Conservation (phyloP, 2,797 vertebrate genomes). For the Myiotriccus ornatus region DNA sequence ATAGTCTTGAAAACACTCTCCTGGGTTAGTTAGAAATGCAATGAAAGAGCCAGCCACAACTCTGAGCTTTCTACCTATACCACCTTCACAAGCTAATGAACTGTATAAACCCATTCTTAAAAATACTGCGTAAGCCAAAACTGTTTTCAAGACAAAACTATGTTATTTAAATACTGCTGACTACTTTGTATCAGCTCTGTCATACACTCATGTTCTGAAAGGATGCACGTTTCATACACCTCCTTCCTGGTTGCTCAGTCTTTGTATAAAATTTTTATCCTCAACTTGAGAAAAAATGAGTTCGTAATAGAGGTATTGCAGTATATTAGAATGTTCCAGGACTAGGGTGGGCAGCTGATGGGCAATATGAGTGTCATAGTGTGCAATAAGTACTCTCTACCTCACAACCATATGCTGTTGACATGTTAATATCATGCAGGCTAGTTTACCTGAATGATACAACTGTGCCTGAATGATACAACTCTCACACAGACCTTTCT, state of each 20-base stretch:
- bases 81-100: not conserved
- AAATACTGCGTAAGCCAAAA: not conserved
- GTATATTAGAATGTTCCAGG: not conserved
- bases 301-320: not conserved
- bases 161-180: not conserved
- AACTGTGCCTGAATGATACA: not conserved
- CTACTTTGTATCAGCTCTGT: not conserved
- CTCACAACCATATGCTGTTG: not conserved
- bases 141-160: not conserved
- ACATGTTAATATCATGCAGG: not conserved
- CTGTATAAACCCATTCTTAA: not conserved
- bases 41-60: not conserved
- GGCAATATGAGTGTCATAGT: not conserved
- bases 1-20: not conserved
- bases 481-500: not conserved
- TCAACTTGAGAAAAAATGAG: not conserved
- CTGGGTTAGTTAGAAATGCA: constrained; percentile 4
- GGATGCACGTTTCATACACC: not conserved
- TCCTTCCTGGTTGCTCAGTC: not conserved
- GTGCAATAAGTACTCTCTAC: not conserved
- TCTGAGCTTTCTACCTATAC: not conserved
- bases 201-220: not conserved
- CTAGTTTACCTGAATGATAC: not conserved
- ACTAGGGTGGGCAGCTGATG: not conserved
- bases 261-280: not conserved